phyloP scores from a whole-genome alignment of 1,140 invertebrate genomes.

The Atopsyche davidsoni region DNA sequence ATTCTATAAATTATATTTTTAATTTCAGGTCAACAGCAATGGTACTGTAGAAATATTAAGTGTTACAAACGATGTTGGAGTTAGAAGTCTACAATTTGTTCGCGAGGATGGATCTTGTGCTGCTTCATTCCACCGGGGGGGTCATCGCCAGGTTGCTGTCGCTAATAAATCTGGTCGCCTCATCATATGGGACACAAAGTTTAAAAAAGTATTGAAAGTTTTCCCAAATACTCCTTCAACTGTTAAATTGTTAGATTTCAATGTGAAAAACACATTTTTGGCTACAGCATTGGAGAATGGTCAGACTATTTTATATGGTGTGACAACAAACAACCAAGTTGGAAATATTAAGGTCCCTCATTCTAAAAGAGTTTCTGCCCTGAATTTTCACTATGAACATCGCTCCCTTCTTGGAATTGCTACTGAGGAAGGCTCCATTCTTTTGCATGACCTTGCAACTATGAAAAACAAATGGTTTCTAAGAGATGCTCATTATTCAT shows the following conservation, averaged over 20 bases:
- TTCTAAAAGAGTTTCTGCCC: slow-evolving; percentile 42
- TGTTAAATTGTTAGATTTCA: slow-evolving; percentile 44
- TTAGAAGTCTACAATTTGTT: slow-evolving; percentile 42
- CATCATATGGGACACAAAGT: slow-evolving; percentile 46
- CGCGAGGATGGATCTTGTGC: slow-evolving; percentile 42
- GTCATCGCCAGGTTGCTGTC: slow-evolving; percentile 41
- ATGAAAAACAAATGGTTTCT: slow-evolving; percentile 45
- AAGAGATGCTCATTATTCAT: slow-evolving; percentile 45
- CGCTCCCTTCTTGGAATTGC: slow-evolving; percentile 41
- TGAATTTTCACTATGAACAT: slow-evolving; percentile 45
- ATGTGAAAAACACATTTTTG: slow-evolving; percentile 44
- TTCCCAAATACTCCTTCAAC: slow-evolving; percentile 37
- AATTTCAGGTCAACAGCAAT: slow-evolving; percentile 42
- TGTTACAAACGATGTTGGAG: slow-evolving; percentile 40
- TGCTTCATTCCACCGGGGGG: slow-evolving; percentile 42
- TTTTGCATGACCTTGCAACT: slow-evolving; percentile 42
- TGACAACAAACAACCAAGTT: slow-evolving; percentile 42
- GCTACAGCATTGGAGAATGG: slow-evolving; percentile 44
- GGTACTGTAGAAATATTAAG: slow-evolving; percentile 41
- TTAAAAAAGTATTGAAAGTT: slow-evolving; percentile 41
- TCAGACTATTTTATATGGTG: slow-evolving; percentile 42
- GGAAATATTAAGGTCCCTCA: slow-evolving; percentile 39
- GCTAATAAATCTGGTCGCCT: slow-evolving; percentile 43
- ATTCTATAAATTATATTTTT: background rate
- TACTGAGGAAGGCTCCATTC: slow-evolving; percentile 45